Evolutionary conservation across 2,888 invertebrate genomes (phyloP), one percentile per base, ranked within the genome.

Genomic region (Trissolcus japonicus): DNA sequence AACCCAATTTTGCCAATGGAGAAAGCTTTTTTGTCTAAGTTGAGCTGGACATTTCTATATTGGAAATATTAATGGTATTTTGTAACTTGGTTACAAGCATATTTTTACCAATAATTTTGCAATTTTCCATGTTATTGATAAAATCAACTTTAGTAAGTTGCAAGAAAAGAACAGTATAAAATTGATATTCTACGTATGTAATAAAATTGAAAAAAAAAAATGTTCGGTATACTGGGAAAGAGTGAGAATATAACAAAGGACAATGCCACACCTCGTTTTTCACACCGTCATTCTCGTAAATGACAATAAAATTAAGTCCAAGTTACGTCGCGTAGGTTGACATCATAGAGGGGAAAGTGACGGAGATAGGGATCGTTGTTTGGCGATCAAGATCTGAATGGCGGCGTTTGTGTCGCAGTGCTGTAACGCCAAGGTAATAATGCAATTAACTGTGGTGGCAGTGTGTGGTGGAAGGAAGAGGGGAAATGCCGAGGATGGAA

Each of bases 401-500:
- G 76, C 59, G 68, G 77, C 69, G 65, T 65, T 77, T 61, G 72
- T 68, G 77, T 77, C 68, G 69, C 77, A 56, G 43, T 78, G 76
- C 56, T 57, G 77, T 78, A 68, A 65, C 65, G 56, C 73, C 68
- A 73, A 78, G 77, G 77, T 74, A 78, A 78, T 74, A 74, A 69
- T 74, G 74, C 74, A 74, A 74, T 78, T 78, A 74, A 53, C 56
- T 68, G 59, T 46, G 61, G 66, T 65, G 50, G 35, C 35, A 35
- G 69, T 54, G 60, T 29, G 57, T 65, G 43, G 76, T 54, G 68
- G 55, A 48, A 63, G 73, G 21, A 59, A 69, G 76, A 69, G 75
- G 57, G 73, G 62, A 65, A 77, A 72, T 57, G 68, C 75, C 78
- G 78, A 75, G 71, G 68, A 72, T 66, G 63, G 71, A 71, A 69